Percentiles rank a stretch among this genome's conserved stretches.
Evolutionary conservation across 2,113 vertebrate genomes (phyloP).

Genomic region (Pteruthius melanotis): DNA sequence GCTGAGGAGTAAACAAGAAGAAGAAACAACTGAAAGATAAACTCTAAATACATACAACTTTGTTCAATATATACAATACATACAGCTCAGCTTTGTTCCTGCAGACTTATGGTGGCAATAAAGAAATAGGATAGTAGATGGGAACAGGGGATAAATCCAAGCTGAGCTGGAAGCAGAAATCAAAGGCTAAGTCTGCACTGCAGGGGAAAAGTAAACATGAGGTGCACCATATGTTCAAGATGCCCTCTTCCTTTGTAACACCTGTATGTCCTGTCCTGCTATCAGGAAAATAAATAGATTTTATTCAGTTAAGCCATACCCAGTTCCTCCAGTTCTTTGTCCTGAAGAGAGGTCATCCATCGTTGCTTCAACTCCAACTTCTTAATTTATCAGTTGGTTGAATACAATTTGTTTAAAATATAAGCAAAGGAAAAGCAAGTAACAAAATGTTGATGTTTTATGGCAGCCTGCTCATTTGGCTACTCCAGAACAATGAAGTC

Average conservation of each 20-base stretch:
- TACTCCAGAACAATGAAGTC: background rate
- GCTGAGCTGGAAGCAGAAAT: background rate
- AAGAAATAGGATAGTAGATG: background rate
- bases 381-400: background rate
- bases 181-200: background rate
- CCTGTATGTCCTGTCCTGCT: background rate
- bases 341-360: background rate
- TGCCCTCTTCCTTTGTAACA: background rate
- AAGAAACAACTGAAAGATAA: background rate
- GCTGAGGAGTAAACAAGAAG: background rate
- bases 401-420: background rate
- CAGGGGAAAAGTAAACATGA: background rate
- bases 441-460: background rate
- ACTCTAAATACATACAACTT: background rate
- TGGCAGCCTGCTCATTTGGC: background rate
- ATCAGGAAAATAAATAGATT: background rate
- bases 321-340: rapidly evolving
- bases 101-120: background rate
- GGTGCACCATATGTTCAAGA: background rate
- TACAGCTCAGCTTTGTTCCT: background rate
- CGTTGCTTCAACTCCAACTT: background rate
- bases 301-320: background rate
- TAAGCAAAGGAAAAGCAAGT: background rate
- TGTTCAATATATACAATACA: no score
- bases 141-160: background rate